Conservation (phyloP, 2,113 vertebrate genomes). For the Mus musculus region GRCm39 chr1:97694501-97695000, state of each 20-base stretch:
- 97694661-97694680: background rate
- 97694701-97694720: background rate
- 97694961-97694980: background rate
- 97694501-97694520: background rate
- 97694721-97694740: background rate
- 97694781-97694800: background rate
- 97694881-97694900: background rate
- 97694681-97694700: background rate
- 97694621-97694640: background rate
- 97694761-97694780: conserved; percentile 38
- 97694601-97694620: background rate
- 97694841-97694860: conserved; percentile 18
- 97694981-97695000: background rate
- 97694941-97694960: background rate
- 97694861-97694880: conserved; percentile 25
- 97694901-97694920: background rate
- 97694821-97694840: background rate
- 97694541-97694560: background rate
- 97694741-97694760: background rate
- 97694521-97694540: background rate
- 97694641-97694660: background rate
- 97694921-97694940: conserved; percentile 20
- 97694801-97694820: background rate
- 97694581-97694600: background rate
- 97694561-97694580: background rate